phyloP scores from a whole-genome alignment of 2,113 vertebrate species.

The Delphinapterus leucas region DNA sequence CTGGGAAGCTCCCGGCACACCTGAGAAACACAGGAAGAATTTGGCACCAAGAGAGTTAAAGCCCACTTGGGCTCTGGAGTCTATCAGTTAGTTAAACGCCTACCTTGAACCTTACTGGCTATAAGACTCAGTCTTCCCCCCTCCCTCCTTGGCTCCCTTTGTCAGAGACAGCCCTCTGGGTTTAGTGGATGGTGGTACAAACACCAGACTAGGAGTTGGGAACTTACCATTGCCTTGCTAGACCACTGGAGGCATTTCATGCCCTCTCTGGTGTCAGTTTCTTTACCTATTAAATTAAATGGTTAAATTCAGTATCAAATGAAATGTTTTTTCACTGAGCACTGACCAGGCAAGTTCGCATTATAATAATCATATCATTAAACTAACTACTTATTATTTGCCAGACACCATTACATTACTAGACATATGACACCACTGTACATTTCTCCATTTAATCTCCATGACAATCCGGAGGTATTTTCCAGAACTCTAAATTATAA shows the following conservation, averaged over 20 bases:
- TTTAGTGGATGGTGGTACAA: background rate
- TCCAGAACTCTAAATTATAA: constrained; percentile 6
- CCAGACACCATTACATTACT: background rate
- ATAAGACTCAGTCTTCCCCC: background rate
- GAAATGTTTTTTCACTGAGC: background rate
- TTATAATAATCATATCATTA: background rate
- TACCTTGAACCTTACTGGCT: background rate
- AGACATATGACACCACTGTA: background rate
- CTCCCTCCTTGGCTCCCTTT: background rate
- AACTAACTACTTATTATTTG: background rate
- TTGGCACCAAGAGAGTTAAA: background rate
- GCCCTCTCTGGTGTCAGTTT: background rate
- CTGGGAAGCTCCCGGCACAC: background rate
- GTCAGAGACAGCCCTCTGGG: background rate
- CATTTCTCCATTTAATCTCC: background rate
- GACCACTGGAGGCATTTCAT: background rate
- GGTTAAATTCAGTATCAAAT: background rate
- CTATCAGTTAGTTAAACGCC: background rate
- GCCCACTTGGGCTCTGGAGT: background rate
- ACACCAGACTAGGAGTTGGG: background rate
- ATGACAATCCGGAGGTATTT: background rate
- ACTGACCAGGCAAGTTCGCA: background rate
- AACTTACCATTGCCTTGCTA: background rate
- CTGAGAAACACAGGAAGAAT: background rate
- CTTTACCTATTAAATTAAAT: background rate